Evolutionary conservation across 1,140 invertebrate species (phyloP).

Genomic region (Brachionus angularis): DNA sequence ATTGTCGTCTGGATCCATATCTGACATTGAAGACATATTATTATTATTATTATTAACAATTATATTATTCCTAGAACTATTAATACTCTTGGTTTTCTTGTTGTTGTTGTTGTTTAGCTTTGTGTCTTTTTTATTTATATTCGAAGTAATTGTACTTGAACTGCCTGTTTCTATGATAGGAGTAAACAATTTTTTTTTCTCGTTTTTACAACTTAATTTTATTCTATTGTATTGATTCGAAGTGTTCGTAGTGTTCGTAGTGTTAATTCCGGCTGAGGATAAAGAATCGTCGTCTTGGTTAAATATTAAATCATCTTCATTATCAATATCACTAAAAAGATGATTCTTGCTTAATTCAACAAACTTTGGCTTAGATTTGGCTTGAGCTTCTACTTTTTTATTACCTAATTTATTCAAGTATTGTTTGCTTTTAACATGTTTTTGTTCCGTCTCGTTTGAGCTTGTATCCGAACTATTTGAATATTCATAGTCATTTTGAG

Average conservation of each 20-base stretch:
- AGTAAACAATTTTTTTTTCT: too few species aligned
- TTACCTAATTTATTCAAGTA: too few species aligned
- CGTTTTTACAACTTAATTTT: not conserved
- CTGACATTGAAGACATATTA: conserved; percentile 8
- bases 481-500: too few species aligned
- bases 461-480: too few species aligned
- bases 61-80: not conserved
- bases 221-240: not conserved
- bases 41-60: not conserved
- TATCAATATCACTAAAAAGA: conserved; percentile 4
- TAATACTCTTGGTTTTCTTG: not conserved
- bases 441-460: too few species aligned
- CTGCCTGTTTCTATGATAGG: too few species aligned
- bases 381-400: too few species aligned
- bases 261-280: not conserved
- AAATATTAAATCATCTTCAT: conserved; percentile 13
- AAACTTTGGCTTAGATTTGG: not conserved
- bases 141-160: too few species aligned
- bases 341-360: not conserved
- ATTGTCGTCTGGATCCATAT: conserved; percentile 38
- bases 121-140: too few species aligned
- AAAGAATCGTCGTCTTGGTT: conserved; percentile 27
- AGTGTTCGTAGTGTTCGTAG: not conserved
- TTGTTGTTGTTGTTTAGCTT: too few species aligned
- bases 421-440: too few species aligned